Conservation (phyloP, 2,113 vertebrate species). For the Potamarius usumacintae region DNA sequence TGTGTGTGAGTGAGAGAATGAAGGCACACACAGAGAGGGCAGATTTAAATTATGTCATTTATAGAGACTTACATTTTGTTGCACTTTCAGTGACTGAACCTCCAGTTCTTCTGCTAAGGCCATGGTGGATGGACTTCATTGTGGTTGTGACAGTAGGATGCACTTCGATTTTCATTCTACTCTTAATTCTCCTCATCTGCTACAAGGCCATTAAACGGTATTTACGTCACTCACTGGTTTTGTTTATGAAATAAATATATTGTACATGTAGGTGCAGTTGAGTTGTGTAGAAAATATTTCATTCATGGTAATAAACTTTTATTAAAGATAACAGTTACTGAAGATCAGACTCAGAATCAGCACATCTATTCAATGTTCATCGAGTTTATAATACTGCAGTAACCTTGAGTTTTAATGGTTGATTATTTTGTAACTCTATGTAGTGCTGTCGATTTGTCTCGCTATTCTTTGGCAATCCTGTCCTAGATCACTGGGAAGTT, state of each 20-base stretch:
- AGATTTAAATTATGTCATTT: neutral
- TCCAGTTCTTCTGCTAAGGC: constrained; percentile 77
- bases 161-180: constrained; percentile 83
- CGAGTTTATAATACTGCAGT: neutral
- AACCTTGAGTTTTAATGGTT: neutral
- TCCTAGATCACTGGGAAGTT: neutral
- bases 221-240: constrained; percentile 46
- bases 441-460: neutral
- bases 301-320: neutral
- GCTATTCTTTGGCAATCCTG: neutral
- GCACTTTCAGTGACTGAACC: constrained; percentile 76
- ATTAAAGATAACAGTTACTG: neutral
- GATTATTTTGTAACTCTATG: neutral
- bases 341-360: too few relatives aligned
- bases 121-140: constrained; percentile 89
- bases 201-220: constrained; percentile 99
- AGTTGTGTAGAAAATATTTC: neutral
- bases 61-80: constrained; percentile 33
- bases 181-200: constrained; percentile 92
- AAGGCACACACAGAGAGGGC: neutral
- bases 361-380: too few relatives aligned
- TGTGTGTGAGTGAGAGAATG: neutral
- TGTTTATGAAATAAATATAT: neutral
- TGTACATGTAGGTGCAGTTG: neutral
- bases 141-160: constrained; percentile 85